Percentiles rank a stretch among this genome's conserved stretches.
phyloP scores from a whole-genome alignment of 2,888 invertebrate species.

The Scaptomyza reducta region DNA sequence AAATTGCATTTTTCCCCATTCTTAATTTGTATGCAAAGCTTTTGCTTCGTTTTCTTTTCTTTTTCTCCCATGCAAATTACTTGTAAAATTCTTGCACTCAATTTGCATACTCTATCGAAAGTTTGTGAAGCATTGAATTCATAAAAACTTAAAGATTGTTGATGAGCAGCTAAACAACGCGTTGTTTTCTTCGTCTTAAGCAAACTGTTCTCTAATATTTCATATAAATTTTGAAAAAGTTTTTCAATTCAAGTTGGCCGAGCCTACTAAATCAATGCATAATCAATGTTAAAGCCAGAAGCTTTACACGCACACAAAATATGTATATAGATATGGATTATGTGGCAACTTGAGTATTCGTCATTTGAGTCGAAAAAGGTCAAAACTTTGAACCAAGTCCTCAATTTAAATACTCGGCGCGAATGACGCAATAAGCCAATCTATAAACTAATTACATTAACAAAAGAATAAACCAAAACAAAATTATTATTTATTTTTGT shows the following conservation, averaged over 20 bases:
- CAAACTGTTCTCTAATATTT: not conserved
- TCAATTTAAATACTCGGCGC: slow-evolving; percentile 10
- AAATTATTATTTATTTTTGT: slow-evolving; percentile 11
- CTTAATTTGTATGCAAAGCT: slow-evolving; percentile 58
- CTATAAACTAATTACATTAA: slow-evolving; percentile 12
- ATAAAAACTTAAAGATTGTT: not conserved
- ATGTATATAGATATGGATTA: slow-evolving; percentile 1
- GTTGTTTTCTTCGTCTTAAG: not conserved
- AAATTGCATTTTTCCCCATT: slow-evolving; percentile 67
- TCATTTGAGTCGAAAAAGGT: slow-evolving; percentile 19
- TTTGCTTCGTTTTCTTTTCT: not conserved
- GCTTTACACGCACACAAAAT: slow-evolving; percentile 17
- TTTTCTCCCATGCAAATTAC: slow-evolving; percentile 38
- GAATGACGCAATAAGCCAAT: slow-evolving; percentile 39
- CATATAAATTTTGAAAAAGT: slow-evolving; percentile 16
- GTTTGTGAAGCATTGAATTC: not conserved
- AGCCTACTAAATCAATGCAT: slow-evolving; percentile 57
- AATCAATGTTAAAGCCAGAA: slow-evolving; percentile 41
- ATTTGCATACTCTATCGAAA: not conserved
- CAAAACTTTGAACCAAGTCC: slow-evolving; percentile 6
- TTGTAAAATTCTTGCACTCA: slow-evolving; percentile 31
- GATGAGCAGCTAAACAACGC: not conserved
- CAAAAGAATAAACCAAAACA: slow-evolving; percentile 1
- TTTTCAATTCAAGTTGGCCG: slow-evolving; percentile 47
- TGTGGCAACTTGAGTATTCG: not conserved